Evolutionary conservation across 1,140 invertebrate genomes (phyloP).

Genomic region (Archegozetes longisetosus): DNA sequence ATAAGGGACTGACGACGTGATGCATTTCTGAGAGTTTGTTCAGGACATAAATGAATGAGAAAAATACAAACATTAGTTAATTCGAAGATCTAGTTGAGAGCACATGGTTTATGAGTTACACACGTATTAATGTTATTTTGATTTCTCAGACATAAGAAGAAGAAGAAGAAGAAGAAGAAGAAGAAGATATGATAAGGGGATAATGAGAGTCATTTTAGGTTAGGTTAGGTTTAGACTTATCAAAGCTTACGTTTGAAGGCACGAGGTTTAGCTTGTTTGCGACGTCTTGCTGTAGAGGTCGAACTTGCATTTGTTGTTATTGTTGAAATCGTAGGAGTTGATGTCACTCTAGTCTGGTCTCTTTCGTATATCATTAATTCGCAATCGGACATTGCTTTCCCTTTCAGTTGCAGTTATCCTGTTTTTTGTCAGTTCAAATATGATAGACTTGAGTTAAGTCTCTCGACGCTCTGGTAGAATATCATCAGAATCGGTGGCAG

Average conservation of each 20-base stretch:
- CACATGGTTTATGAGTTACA: not conserved
- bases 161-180: not conserved
- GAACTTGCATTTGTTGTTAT: not conserved
- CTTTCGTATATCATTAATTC: not conserved
- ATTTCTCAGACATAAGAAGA: not conserved
- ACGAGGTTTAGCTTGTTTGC: not conserved
- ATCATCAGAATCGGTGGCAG: no score
- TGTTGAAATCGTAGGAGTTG: not conserved
- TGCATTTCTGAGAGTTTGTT: not conserved
- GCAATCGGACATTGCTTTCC: not conserved
- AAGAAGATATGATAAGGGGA: not conserved
- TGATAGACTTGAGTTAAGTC: not conserved
- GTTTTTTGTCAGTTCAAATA: not conserved
- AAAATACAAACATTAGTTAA: no score
- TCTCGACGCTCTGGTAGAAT: no score
- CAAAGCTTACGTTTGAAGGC: not conserved
- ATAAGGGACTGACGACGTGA: not conserved
- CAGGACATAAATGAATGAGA: no score
- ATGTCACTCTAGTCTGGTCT: not conserved
- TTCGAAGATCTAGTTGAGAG: no score
- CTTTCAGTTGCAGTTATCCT: not conserved
- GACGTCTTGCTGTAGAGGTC: not conserved
- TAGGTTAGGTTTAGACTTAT: no score
- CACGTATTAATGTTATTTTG: not conserved
- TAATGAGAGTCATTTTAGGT: no score